Base-by-base conservation (phyloP, 2,888 invertebrate species). In the Hoplodrina blanda region DNA sequence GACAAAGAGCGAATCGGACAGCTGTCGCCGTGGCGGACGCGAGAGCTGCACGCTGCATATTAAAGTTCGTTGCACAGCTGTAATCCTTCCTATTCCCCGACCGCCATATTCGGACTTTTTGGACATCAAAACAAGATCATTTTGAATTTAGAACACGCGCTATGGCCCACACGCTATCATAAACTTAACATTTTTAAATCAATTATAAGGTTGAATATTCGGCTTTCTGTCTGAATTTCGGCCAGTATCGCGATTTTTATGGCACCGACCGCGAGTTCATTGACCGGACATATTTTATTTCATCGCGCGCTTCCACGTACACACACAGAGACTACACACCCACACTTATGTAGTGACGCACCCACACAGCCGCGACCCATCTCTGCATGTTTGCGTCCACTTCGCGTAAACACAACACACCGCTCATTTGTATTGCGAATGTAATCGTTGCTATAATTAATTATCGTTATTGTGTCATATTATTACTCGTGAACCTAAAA, bases 201-300 rank as follows among this genome's bases (percentile, higher is more conserved):
- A 61, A 72, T 78, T 79, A 82, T 85, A 84, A 85, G 81, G 73
- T 82, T 78, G 76, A 80, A 83, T 89, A 89, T 89, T 88, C 85
- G 84, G 89, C 90, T 93, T 90, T 91, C 89, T 90, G 91, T 87
- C 92, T 91, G 90, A 95, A 94, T 94, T 96, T 96, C 92, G 95
- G 95, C 90, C 91, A 92, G 92, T 94, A 94, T 95, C 93, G 96
- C 96, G 89, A 96, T 95, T 96, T 96, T 96, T 95, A 95, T 95
- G 93, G 95, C 94, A 94, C 95, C 93, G 93, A 92, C 93, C 94
- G 92, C 90, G 92, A 88, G 96, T 91, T 96, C 96, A 90, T 93
- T 95, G 96, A 95, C 95, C 96, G 95, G 94, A 95, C 96, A 95
- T 95, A 95, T 95, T 96, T 96, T 96, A 96, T 96, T 96, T 95